A percentile compares a stretch with the other conserved stretches of the same genome.
These are phyloP conservation scores for Macrophya alboannulata DNA, from an alignment of 2,888 invertebrate genomes.

Conservation along the genomic window DNA sequence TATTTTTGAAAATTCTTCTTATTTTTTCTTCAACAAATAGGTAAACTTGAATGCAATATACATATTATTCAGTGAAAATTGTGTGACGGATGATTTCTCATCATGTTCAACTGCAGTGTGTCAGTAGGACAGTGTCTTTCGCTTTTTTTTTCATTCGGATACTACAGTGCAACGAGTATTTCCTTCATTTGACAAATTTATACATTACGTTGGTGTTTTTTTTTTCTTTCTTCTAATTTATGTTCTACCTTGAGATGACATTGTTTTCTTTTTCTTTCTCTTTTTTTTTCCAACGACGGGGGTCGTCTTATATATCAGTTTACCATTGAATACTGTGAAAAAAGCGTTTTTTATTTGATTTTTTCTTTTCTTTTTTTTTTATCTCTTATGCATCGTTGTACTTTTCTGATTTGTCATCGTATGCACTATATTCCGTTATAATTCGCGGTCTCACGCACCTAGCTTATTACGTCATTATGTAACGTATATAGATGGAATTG, in stretches of 20 bases:
- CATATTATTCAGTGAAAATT: neutral
- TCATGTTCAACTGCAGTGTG: neutral
- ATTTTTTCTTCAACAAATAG: neutral
- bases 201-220: too few relatives aligned
- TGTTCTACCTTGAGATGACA: too few relatives aligned
- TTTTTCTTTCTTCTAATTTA: neutral
- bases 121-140: neutral
- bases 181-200: neutral
- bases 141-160: neutral
- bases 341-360: neutral
- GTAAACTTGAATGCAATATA: too few relatives aligned
- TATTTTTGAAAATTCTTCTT: neutral
- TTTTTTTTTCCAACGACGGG: neutral
- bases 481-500: neutral
- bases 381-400: neutral
- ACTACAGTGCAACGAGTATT: neutral
- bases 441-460: constrained; percentile 25
- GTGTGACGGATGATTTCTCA: neutral
- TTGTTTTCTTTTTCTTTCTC: too few relatives aligned
- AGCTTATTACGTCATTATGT: neutral
- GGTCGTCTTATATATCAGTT: neutral
- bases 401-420: neutral
- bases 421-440: neutral
- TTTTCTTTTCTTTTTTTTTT: neutral
- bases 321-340: constrained; percentile 9